Evolutionary conservation across 1,140 invertebrate species (phyloP), one percentile per base, ranked within the genome.

Genomic region (Carposina sasakii): DNA sequence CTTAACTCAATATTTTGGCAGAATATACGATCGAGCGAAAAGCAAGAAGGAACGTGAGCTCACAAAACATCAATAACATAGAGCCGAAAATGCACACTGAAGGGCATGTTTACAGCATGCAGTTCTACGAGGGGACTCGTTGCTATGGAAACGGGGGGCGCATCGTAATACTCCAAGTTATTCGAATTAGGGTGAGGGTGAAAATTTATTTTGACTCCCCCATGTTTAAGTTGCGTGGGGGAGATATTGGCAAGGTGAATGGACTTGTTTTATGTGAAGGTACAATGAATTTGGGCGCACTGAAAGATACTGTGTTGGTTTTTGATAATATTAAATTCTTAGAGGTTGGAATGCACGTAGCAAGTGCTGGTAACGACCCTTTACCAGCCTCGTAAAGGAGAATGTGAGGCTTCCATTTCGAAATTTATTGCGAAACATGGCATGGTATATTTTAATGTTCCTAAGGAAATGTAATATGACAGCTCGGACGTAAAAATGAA

Each of bases 121-220:
- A 77, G 39, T 48, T 58, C 65, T 67, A 48, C 49, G 57, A 64
- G 68, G 61, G 66, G 66, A 54, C 54, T 48, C 42, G 79, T 83
- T 61, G 60, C 70, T 60, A 79, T 76, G 52, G 67, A 60, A 67
- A 83, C 79, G 53, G 31, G 57, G 75, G 73, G 71, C 60, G 62
- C 67, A 50, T 48, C 57, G 66, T 65, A 67, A 78, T 67, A 66
- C 61, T 61, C 50, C 54, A 55, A 60, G 53, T 42, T 43, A 52
- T 60, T 71, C 60, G 63, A 81, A 78, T 81, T 76, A 76, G 76
- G 74, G 75, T 69, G 75, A 77, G 75, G 76, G 76, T 73, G 76
- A 72, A 61, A 48, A 73, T 76, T 73, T 77, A 76, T 81, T 83
- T 76, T 39, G 66, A 65, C 65, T 63, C 68, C 65, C 61, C 61